Evolutionary conservation across 2,797 vertebrate genomes (phyloP), one percentile per base, ranked within the genome.

Genomic region (Aulostomus chinensis): DNA sequence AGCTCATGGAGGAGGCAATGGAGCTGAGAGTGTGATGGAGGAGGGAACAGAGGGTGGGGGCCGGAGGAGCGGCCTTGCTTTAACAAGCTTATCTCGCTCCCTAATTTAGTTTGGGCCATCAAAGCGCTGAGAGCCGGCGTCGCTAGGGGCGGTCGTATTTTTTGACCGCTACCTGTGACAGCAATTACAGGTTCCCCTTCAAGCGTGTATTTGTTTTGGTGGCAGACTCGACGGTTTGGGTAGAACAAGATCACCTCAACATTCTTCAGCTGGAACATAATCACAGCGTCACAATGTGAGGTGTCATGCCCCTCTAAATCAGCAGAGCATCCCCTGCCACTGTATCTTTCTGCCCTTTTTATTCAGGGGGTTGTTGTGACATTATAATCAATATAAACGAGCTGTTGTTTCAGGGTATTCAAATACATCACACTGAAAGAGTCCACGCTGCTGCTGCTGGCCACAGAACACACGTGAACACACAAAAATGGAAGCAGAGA

Each of bases 141-240:
- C 56, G 48, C 84, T 73, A 46, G 58, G 61, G 73, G 75, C 56
- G 25, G 61, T 67, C 71, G 62, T 84, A 80, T 88, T 85, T 85
- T 88, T 84, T 85, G 84, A 86, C 80, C 80, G 79, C 80, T 84
- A 85, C 82, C 80, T 83, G 80, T 85, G 85, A 88, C 84, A 70
- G 80, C 83, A 86, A 89, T 91, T 90, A 84, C 73, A 75, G 76
- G 70, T 80, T 84, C 63, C 65, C 29, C 60, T 75, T 87, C 80
- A 80, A 80, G 78, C 52, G 2, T 48, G 69, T 68, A 71, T 81
- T 88, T 88, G 81, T 84, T 87, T 86, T 74, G 72, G 64, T 74
- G 65, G 72, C 79, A 73, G 69, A 66, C 67, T 53, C 64, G 69
- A 82, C 76, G 83, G 73, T 59, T 75, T 59, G 62, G 80, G 47